Evolutionary conservation across 2,888 invertebrate species (phyloP), one percentile per base, ranked within the genome.

Genomic region (Microplitis manilae): DNA sequence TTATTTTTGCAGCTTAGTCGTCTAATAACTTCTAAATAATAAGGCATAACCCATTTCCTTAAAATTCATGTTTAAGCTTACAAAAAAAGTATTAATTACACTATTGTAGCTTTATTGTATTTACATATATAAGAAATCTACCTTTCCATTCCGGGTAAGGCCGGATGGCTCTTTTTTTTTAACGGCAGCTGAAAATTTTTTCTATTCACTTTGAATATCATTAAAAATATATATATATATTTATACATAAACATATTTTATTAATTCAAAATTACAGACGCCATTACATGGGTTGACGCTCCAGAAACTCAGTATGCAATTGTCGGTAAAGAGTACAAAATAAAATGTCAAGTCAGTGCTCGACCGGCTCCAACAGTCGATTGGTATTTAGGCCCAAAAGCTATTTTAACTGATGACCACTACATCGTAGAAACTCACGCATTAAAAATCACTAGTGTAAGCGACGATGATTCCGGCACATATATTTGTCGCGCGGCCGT

Each of bases 401-500:
- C 92, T 79, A 94, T 96, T 78, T 91, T 90, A 73, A 94, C 94
- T 6, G 93, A 93, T 82, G 94, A 94, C 71, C 93, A 94, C 87
- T 96, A 95, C 85, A 93, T 96, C 13, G 93, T 95, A 75, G 94
- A 94, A 83, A 91, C 94, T 0, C 94, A 96, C 83, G 96, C 96
- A 0, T 90, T 97, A 9, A 90, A 94, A 77, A 96, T 97, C 79
- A 94, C 93, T 83, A 93, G 94, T 83, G 94, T 96, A 0, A 92
- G 93, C 82, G 95, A 95, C 88, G 93, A 94, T 15, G 97, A 97
- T 85, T 97, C 97, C 86, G 97, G 97, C 0, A 92, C 94, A 8
- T 97, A 97, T 88, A 95, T 94, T 5, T 97, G 97, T 87, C 93
- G 96, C 68, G 97, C 97, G n/a, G 94, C 95, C 62, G 97, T 97